A percentile compares a stretch with the other conserved stretches of the same genome.
These are phyloP conservation scores for Xylocopa sonorina DNA, from an alignment of 1,140 invertebrate species.

Conservation along the genomic window DNA sequence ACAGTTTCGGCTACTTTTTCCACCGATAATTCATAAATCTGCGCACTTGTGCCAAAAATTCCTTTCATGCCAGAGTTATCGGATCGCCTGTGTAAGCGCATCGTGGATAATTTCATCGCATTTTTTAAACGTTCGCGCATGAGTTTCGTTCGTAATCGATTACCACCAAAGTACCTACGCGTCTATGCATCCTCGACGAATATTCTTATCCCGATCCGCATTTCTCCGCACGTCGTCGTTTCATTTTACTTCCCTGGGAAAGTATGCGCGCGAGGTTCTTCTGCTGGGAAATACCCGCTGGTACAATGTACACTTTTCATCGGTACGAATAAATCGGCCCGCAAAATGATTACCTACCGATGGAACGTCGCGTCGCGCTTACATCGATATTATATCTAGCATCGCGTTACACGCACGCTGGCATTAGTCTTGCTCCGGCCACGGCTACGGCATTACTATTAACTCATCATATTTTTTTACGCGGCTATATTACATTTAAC, in stretches of 20 bases:
- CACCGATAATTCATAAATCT: neutral
- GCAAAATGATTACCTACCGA: conserved; percentile 25
- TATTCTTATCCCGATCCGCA: no score
- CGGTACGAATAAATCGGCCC: neutral
- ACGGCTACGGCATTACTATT: neutral
- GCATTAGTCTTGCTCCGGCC: neutral
- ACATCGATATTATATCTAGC: conserved; percentile 22
- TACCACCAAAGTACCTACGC: no score
- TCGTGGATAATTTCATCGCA: no score
- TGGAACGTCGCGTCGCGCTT: conserved; percentile 12
- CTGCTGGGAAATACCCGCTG: neutral
- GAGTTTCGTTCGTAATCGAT: no score
- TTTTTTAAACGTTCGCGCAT: no score
- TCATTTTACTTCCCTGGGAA: no score
- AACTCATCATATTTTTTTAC: conserved; percentile 37
- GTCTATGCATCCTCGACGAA: no score
- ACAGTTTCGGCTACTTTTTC: neutral
- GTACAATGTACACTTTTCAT: neutral
- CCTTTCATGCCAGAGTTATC: no score
- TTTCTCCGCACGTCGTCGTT: no score
- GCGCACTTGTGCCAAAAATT: no score
- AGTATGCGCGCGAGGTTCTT: neutral
- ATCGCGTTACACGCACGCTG: conserved; percentile 3
- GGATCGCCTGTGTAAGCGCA: no score
- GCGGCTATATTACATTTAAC: conserved; percentile 32